Evolutionary conservation across 2,113 vertebrate genomes (phyloP).

Genomic region (Loxodonta africana): DNA sequence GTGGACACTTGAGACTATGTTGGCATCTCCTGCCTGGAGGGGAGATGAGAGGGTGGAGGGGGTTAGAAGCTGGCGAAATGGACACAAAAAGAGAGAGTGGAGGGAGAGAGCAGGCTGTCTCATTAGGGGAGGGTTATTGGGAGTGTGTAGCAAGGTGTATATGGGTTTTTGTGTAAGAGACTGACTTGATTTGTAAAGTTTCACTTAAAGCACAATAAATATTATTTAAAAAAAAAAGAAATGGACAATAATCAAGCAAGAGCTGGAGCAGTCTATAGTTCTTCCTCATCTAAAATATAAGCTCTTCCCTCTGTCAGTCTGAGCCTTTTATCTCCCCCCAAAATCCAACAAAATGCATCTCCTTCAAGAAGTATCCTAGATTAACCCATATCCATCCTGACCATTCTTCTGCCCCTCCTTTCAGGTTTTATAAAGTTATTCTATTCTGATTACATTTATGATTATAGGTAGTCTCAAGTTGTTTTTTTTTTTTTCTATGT

Average conservation of each 20-base stretch:
- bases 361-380: not conserved
- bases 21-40: too few relatives aligned
- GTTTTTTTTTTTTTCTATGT: not conserved
- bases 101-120: too few relatives aligned
- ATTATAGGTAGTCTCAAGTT: not conserved
- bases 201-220: too few relatives aligned
- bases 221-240: not conserved
- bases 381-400: not conserved
- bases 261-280: slow-evolving; percentile 15
- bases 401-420: not conserved
- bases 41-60: too few relatives aligned
- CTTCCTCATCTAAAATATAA: slow-evolving; percentile 23
- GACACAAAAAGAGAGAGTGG: too few relatives aligned
- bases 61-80: too few relatives aligned
- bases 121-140: too few relatives aligned
- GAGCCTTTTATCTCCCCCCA: not conserved
- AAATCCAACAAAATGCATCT: not conserved
- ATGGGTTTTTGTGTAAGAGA: too few relatives aligned
- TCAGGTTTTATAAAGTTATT: slow-evolving; percentile 9
- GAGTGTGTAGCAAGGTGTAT: too few relatives aligned
- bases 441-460: not conserved
- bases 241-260: not conserved
- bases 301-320: not conserved
- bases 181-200: too few relatives aligned
- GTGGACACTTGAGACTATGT: too few relatives aligned